These are phyloP conservation scores for Lepus americanus DNA, from an alignment of 2,113 vertebrate species.

Conservation along the genomic window DNA sequence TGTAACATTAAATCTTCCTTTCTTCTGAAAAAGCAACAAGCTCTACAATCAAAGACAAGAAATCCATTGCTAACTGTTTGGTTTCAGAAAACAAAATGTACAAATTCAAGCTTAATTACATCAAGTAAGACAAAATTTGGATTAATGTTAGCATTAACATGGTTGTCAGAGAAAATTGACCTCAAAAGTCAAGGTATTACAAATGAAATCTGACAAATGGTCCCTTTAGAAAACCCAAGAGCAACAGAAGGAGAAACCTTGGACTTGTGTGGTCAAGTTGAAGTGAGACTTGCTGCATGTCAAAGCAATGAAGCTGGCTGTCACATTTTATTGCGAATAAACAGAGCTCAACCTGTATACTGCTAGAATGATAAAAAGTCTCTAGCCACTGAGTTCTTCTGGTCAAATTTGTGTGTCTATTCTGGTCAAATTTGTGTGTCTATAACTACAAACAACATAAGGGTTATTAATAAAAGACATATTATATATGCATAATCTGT, in stretches of 20 bases:
- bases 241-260: not conserved
- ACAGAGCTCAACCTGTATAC: not conserved
- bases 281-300: constrained; percentile 15
- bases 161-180: constrained; percentile 62
- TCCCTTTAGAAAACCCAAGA: constrained; percentile 16
- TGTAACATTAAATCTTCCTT: not conserved
- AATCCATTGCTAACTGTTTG: not conserved
- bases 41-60: not conserved
- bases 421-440: not conserved
- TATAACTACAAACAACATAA: not conserved
- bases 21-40: not conserved
- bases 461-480: not conserved
- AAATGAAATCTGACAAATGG: constrained; percentile 44
- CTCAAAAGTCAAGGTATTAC: constrained; percentile 37
- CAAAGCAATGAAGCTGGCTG: not conserved
- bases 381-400: not conserved
- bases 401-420: not conserved
- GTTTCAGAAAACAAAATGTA: constrained; percentile 42
- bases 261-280: not conserved
- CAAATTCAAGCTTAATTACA: not conserved
- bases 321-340: constrained; percentile 14
- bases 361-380: not conserved
- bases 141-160: constrained; percentile 31
- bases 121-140: not conserved
- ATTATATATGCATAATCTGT: not conserved